phyloP scores from a whole-genome alignment of 2,113 vertebrate species.

The Picathartes gymnocephalus region DNA sequence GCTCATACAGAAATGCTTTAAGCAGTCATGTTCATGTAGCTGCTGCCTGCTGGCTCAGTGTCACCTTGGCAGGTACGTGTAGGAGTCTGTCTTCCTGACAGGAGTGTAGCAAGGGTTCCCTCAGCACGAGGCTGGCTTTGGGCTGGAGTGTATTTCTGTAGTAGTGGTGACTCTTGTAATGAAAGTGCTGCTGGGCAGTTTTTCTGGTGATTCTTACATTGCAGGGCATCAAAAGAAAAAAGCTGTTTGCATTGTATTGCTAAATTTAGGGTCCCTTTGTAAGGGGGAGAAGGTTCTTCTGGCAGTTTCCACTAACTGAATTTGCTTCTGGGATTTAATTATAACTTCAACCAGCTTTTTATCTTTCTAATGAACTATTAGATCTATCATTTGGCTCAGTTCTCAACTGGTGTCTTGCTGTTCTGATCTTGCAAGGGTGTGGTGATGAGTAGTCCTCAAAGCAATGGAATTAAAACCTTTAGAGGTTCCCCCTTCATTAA shows the following conservation, averaged over 20 bases:
- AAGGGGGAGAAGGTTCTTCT: neutral
- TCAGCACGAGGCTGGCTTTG: neutral
- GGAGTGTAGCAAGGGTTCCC: neutral
- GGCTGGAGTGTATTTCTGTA: neutral
- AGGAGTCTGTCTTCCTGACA: neutral
- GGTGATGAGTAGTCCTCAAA: neutral
- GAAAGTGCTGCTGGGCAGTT: neutral
- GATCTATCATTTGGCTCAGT: neutral
- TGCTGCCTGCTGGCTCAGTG: neutral
- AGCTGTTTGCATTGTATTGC: neutral
- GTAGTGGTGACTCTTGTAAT: neutral
- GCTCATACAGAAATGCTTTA: neutral
- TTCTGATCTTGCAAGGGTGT: neutral
- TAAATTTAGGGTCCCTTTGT: neutral
- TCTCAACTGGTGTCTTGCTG: neutral
- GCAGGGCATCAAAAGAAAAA: neutral
- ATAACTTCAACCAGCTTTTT: neutral
- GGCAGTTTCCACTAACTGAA: neutral
- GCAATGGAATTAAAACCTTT: neutral
- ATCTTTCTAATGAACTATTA: neutral
- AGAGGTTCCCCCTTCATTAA: neutral
- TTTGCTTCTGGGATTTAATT: constrained; percentile 23
- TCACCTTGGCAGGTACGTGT: neutral
- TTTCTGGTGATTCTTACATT: neutral
- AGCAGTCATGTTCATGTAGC: neutral